These are phyloP conservation scores for Xiphophorus maculatus DNA, from an alignment of 2,113 vertebrate genomes.

Conservation along the genomic window DNA sequence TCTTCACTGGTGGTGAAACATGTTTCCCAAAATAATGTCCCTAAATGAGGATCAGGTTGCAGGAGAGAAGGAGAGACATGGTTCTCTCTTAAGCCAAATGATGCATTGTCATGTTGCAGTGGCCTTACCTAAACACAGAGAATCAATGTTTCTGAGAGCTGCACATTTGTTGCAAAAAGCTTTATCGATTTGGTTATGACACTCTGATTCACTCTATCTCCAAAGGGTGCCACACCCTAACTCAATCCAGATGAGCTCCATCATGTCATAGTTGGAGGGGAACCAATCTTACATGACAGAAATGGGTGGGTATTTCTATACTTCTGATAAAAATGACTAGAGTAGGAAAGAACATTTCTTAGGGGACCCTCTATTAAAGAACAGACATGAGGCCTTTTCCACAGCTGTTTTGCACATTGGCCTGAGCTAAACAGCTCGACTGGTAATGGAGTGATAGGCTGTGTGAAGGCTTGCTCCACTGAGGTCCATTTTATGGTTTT, in stretches of 20 bases:
- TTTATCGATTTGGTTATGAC: constrained; percentile 81
- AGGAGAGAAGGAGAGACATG: background rate
- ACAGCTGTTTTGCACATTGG: constrained; percentile 85
- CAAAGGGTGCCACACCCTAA: constrained; percentile 84
- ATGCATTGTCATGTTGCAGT: constrained; percentile 41
- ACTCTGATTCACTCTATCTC: constrained; percentile 80
- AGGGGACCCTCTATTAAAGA: constrained; percentile 80
- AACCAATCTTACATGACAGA: constrained; percentile 86
- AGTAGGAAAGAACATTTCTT: constrained; percentile 82
- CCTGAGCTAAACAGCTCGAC: constrained; percentile 58
- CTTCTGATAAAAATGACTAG: constrained; percentile 83
- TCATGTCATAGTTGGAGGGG: constrained; percentile 85
- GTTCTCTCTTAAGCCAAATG: constrained; percentile 23
- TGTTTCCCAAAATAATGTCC: constrained; percentile 56
- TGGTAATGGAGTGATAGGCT: constrained; percentile 78
- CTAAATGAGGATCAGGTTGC: constrained; percentile 45
- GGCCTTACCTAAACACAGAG: constrained; percentile 14
- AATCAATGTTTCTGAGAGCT: constrained; percentile 15
- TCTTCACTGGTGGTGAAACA: constrained; percentile 47
- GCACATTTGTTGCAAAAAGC: constrained; percentile 50
- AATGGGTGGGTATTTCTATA: constrained; percentile 83
- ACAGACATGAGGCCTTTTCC: constrained; percentile 78
- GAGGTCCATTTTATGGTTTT: constrained; percentile 71
- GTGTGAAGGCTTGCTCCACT: constrained; percentile 65
- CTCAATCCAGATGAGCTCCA: constrained; percentile 84